Evolutionary conservation across 2,797 vertebrate genomes (phyloP).

Genomic region (Lacerta agilis): DNA sequence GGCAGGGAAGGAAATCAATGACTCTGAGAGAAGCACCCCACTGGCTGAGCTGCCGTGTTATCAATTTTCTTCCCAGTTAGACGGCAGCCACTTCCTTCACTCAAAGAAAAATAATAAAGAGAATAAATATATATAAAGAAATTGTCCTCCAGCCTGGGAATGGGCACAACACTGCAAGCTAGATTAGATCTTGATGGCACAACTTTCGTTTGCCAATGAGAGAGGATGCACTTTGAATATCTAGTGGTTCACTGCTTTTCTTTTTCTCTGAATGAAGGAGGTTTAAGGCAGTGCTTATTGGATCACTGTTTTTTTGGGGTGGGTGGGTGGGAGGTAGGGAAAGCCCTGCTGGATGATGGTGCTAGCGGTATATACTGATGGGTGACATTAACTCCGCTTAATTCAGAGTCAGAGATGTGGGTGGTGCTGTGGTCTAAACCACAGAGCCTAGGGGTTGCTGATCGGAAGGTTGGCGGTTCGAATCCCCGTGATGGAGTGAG

Average conservation of each 20-base stretch:
- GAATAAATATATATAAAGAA: neutral
- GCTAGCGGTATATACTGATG: neutral
- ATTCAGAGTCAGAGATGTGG: neutral
- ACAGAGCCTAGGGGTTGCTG: too few relatives aligned
- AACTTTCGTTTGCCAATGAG: neutral
- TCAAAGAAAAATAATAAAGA: neutral
- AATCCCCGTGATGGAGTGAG: too few relatives aligned
- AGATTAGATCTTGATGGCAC: neutral
- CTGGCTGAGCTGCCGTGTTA: constrained; percentile 18
- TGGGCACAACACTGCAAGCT: neutral
- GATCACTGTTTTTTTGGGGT: neutral
- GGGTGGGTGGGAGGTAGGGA: neutral
- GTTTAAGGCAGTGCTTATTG: neutral
- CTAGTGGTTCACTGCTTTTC: too few relatives aligned
- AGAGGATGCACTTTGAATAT: neutral
- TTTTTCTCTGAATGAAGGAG: neutral
- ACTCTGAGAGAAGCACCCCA: constrained; percentile 22
- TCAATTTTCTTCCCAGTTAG: constrained; percentile 53
- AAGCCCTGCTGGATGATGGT: neutral
- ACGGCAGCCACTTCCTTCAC: constrained; percentile 46
- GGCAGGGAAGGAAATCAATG: constrained; percentile 42
- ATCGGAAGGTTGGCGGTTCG: too few relatives aligned
- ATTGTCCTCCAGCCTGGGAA: neutral
- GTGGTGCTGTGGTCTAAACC: too few relatives aligned
- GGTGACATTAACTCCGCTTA: too few relatives aligned